A percentile compares a stretch with the other conserved stretches of the same genome.
Conservation (phyloP, 2,113 vertebrate species). For the Sminthopsis crassicaudata region DNA sequence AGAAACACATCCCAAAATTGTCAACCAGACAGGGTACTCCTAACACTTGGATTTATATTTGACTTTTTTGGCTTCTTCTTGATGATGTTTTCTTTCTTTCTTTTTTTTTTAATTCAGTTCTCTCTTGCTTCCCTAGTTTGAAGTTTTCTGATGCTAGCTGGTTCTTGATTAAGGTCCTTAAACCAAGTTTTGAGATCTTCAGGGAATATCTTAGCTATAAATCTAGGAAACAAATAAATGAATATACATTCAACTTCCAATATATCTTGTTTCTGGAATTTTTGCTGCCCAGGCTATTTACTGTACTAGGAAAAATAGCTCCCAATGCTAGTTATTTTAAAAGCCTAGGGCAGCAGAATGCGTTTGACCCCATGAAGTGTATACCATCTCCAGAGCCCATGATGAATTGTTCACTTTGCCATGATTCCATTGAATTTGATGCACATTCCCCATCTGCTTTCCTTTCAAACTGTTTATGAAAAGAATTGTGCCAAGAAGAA, state of each 20-base stretch:
- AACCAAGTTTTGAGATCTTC: background rate
- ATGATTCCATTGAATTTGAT: background rate
- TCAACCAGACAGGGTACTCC: background rate
- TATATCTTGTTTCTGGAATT: background rate
- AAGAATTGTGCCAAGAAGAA: conserved; percentile 3
- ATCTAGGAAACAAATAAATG: background rate
- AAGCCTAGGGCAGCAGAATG: background rate
- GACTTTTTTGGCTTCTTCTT: background rate
- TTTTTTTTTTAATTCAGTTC: background rate
- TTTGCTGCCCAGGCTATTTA: background rate
- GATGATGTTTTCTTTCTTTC: no score
- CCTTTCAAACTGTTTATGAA: conserved; percentile 17
- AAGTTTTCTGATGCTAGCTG: background rate
- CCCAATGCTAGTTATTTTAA: background rate
- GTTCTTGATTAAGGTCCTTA: background rate
- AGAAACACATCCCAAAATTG: background rate
- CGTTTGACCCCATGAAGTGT: background rate
- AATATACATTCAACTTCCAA: background rate
- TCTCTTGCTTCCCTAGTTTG: background rate
- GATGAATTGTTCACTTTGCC: conserved; percentile 1
- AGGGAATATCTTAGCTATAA: conserved; percentile 2
- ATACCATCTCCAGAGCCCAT: background rate
- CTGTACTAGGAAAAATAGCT: background rate
- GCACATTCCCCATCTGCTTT: background rate
- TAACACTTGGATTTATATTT: background rate